These are phyloP conservation scores for Tribolium freemani DNA, from an alignment of 2,888 invertebrate species.

Conservation along the genomic window DNA sequence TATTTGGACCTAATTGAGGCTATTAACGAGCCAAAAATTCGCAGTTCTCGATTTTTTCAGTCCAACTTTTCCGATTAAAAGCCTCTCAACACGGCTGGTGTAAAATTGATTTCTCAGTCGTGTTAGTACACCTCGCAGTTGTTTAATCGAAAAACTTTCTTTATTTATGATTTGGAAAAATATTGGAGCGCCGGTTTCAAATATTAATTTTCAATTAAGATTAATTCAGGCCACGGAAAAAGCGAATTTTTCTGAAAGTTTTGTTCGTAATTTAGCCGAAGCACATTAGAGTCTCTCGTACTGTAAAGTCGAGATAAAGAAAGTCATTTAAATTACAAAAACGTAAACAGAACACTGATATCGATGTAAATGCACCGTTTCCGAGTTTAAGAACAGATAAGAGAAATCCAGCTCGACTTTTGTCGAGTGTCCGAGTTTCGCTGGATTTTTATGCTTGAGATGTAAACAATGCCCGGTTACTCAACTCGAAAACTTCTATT, in stretches of 20 bases:
- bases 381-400: neutral
- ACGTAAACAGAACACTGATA: slow-evolving; percentile 33
- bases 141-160: slow-evolving; percentile 14
- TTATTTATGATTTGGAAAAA: neutral
- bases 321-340: slow-evolving; percentile 38
- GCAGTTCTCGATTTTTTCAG: neutral
- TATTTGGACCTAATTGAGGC: slow-evolving; percentile 22
- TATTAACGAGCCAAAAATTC: slow-evolving; percentile 4
- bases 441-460: neutral
- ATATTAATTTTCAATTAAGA: slow-evolving; percentile 26
- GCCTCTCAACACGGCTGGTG: neutral
- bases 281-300: slow-evolving; percentile 23
- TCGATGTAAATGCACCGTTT: slow-evolving; percentile 26
- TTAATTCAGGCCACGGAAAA: slow-evolving; percentile 16
- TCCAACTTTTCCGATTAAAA: slow-evolving; percentile 19
- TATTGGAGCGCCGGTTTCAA: neutral
- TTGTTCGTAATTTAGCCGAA: slow-evolving; percentile 10
- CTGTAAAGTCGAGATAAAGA: slow-evolving; percentile 29
- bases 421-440: neutral
- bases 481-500: neutral
- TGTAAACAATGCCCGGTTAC: neutral
- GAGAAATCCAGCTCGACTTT: neutral
- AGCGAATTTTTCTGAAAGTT: slow-evolving; percentile 1
- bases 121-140: neutral
- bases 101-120: slow-evolving; percentile 19